phyloP scores from a whole-genome alignment of 2,888 invertebrate genomes.

The Apodemia mormo region DNA sequence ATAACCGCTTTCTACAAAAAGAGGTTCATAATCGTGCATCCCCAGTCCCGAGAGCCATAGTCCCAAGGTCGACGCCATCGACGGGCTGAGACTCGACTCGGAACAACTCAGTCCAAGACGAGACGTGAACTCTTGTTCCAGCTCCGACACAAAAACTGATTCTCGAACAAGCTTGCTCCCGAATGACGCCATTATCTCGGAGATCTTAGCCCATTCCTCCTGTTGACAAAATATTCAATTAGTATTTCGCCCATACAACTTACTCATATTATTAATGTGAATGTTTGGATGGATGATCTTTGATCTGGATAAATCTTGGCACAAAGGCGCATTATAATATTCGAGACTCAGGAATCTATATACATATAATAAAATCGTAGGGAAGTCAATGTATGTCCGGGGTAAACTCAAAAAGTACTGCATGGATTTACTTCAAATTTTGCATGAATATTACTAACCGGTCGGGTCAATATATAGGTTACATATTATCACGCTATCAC shows the following conservation, averaged over 20 bases:
- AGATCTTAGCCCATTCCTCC: conserved; percentile 98
- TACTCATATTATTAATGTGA: too few species aligned
- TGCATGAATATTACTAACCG: too few species aligned
- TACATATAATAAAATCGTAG: too few species aligned
- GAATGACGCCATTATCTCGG: conserved; percentile 97
- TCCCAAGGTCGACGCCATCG: conserved; percentile 85
- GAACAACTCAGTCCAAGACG: conserved; percentile 83
- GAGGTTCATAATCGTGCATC: conserved; percentile 91
- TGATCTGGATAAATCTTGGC: conserved; percentile 14
- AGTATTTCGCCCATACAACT: too few species aligned
- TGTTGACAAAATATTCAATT: conserved; percentile 57
- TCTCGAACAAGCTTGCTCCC: conserved; percentile 91
- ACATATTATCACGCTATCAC: too few species aligned
- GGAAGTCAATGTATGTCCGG: too few species aligned
- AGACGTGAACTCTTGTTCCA: conserved; percentile 90
- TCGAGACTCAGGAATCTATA: too few species aligned
- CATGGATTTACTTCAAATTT: too few species aligned
- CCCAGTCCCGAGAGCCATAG: conserved; percentile 90
- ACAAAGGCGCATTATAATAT: too few species aligned
- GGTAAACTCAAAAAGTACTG: too few species aligned
- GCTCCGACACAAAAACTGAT: conserved; percentile 89
- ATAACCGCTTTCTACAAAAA: conserved; percentile 92
- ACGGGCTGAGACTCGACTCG: conserved; percentile 82
- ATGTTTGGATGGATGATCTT: too few species aligned
- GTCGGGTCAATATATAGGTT: too few species aligned